phyloP scores from a whole-genome alignment of 2,888 invertebrate genomes.

The Ophioninae sp. region DNA sequence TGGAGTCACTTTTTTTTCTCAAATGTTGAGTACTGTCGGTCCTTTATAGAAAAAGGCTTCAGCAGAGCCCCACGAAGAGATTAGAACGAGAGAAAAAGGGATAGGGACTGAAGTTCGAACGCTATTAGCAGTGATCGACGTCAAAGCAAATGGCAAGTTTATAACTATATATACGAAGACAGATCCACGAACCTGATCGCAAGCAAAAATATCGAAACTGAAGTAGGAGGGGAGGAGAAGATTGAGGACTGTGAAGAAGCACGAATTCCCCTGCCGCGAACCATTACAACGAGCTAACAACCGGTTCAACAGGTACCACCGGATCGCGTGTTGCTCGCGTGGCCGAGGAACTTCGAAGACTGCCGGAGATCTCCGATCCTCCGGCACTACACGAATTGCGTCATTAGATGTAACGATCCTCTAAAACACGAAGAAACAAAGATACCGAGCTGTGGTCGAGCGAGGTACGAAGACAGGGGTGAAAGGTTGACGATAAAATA shows the following conservation, averaged over 20 bases:
- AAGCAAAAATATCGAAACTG: constrained; percentile 10
- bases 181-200: constrained; percentile 12
- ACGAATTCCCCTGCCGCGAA: constrained; percentile 55
- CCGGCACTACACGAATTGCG: constrained; percentile 78
- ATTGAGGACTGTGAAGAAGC: constrained; percentile 39
- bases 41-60: background rate
- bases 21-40: background rate
- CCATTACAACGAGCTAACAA: constrained; percentile 54
- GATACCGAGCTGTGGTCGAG: constrained; percentile 17
- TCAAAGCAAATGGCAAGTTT: background rate
- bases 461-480: constrained; percentile 3
- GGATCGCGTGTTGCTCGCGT: constrained; percentile 81
- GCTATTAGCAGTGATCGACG: constrained; percentile 48
- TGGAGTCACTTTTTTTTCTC: too few relatives aligned
- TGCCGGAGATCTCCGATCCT: constrained; percentile 73
- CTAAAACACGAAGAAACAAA: constrained; percentile 36
- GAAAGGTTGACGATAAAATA: constrained; percentile 33
- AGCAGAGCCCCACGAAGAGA: background rate
- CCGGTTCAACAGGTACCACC: constrained; percentile 74
- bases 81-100: constrained; percentile 34
- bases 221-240: constrained; percentile 32
- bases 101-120: constrained; percentile 54
- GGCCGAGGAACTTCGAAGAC: constrained; percentile 76
- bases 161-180: background rate
- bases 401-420: constrained; percentile 72